Evolutionary conservation across 2,797 vertebrate species (phyloP).

Genomic region (Mus minutoides): DNA sequence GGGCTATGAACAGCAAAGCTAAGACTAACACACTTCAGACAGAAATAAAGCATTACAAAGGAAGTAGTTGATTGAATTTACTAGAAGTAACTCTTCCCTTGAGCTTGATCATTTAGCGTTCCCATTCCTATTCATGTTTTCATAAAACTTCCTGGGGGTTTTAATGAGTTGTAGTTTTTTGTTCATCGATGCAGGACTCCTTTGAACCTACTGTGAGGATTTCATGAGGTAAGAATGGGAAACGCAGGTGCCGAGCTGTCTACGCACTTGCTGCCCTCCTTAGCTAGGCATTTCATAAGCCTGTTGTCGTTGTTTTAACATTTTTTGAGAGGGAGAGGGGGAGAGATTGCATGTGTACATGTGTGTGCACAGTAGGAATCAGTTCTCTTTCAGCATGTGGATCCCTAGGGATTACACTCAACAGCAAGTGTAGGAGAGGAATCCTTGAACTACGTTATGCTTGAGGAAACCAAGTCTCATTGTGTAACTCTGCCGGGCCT

Average conservation of each 20-base stretch:
- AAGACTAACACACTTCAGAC: background rate
- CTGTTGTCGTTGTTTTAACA: background rate
- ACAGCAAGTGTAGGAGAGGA: background rate
- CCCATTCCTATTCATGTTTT: background rate
- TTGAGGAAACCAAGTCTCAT: background rate
- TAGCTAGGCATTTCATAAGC: background rate
- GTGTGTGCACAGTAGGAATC: background rate
- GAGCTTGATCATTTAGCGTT: background rate
- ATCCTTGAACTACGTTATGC: background rate
- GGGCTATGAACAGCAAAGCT: background rate
- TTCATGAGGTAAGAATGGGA: slow-evolving; percentile 22
- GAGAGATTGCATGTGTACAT: background rate
- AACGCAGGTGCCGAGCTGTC: background rate
- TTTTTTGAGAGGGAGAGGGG: background rate
- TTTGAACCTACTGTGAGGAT: background rate
- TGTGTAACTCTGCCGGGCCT: background rate
- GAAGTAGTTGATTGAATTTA: slow-evolving; percentile 12
- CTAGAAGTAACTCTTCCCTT: slow-evolving; percentile 5
- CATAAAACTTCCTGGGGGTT: background rate
- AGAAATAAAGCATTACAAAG: background rate
- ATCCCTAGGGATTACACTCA: background rate
- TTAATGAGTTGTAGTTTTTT: background rate
- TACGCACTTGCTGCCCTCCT: background rate
- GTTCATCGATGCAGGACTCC: background rate
- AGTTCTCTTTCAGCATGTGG: background rate